Conservation (phyloP, 2,797 vertebrate genomes). For the Acestrorhynchus altus region DNA sequence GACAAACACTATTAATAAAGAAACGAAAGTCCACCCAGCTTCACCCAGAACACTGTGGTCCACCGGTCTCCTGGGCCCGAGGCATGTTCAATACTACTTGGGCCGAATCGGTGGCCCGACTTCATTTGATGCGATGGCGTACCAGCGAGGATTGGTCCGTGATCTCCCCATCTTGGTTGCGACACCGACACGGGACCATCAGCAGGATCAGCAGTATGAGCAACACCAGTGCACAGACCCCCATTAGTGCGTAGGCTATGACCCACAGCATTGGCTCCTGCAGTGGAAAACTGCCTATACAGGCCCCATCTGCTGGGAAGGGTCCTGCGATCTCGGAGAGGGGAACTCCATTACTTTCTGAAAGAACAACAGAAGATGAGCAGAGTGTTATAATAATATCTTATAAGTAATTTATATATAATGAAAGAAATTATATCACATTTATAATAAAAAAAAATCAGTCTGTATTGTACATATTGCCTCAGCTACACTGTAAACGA, state of each 20-base stretch:
- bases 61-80: constrained; percentile 30
- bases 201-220: constrained; percentile 84
- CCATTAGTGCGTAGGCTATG: constrained; percentile 90
- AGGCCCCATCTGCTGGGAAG: constrained; percentile 86
- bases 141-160: constrained; percentile 95
- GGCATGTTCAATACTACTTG: constrained; percentile 7
- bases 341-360: constrained; percentile 78
- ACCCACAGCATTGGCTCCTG: constrained; percentile 89
- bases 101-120: constrained; percentile 41
- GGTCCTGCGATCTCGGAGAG: constrained; percentile 91
- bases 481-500: no score
- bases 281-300: constrained; percentile 71
- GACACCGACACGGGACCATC: constrained; percentile 78
- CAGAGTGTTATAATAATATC: no score
- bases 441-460: no score
- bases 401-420: no score
- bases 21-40: constrained; percentile 3
- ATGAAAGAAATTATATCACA: no score
- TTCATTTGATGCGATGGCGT: constrained; percentile 94
- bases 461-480: no score
- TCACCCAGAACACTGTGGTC: constrained; percentile 15
- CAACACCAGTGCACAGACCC: constrained; percentile 85
- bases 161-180: constrained; percentile 78
- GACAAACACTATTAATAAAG: background rate
- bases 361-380: constrained; percentile 22